phyloP scores from a whole-genome alignment of 2,888 invertebrate species.

The Cheilosia soror region DNA sequence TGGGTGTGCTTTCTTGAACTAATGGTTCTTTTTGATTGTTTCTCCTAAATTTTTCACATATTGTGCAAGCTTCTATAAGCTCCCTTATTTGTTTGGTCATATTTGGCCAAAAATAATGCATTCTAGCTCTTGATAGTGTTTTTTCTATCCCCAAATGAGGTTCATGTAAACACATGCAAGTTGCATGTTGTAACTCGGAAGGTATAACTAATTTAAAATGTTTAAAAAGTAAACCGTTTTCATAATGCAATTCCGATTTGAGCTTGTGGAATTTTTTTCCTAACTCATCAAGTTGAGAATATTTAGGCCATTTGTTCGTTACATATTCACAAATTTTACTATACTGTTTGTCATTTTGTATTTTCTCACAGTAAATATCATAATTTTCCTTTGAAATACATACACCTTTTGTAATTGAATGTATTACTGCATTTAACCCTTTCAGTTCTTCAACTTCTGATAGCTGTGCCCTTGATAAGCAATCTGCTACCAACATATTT shows the following conservation, averaged over 20 bases:
- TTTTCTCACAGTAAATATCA: slow-evolving; percentile 25
- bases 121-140: slow-evolving; percentile 76
- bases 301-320: slow-evolving; percentile 42
- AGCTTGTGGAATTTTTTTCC: slow-evolving; percentile 39
- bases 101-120: slow-evolving; percentile 78
- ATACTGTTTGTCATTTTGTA: slow-evolving; percentile 34
- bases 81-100: slow-evolving; percentile 77
- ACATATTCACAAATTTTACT: slow-evolving; percentile 12
- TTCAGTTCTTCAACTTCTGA: slow-evolving; percentile 34
- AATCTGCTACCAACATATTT: slow-evolving; percentile 71
- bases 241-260: slow-evolving; percentile 42
- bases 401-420: background rate
- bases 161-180: slow-evolving; percentile 76
- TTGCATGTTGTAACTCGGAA: slow-evolving; percentile 42
- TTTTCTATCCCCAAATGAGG: slow-evolving; percentile 78
- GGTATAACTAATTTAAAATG: slow-evolving; percentile 67
- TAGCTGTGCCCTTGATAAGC: slow-evolving; percentile 71
- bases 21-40: slow-evolving; percentile 49
- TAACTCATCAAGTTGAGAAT: slow-evolving; percentile 38
- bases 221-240: slow-evolving; percentile 40
- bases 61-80: slow-evolving; percentile 16
- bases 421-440: background rate
- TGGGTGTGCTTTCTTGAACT: slow-evolving; percentile 3
- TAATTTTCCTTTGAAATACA: slow-evolving; percentile 58
- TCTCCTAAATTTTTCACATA: slow-evolving; percentile 47